Conservation (phyloP, 1,140 invertebrate species). For the Drosophila setifemur region DNA sequence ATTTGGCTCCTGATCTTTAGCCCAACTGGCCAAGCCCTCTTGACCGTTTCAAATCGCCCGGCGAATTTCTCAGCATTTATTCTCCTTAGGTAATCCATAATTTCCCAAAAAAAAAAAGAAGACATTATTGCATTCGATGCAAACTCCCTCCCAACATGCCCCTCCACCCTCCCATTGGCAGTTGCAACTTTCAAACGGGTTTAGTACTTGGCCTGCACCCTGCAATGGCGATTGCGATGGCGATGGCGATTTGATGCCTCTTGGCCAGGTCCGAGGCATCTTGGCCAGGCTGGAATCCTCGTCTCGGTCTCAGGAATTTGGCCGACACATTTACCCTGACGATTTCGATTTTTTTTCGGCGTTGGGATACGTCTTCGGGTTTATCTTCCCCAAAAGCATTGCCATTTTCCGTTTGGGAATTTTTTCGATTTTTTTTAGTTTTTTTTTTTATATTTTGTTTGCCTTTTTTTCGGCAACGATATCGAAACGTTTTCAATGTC, state of each 20-base stretch:
- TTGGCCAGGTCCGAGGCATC: conserved; percentile 36
- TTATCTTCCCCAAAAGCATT: conserved; percentile 35
- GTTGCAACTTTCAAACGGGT: conserved; percentile 78
- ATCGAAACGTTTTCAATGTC: conserved; percentile 62
- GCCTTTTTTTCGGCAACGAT: conserved; percentile 50
- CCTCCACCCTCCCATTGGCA: conserved; percentile 14
- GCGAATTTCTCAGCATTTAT: conserved; percentile 34
- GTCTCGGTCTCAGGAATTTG: conserved; percentile 55
- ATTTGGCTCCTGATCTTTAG: conserved; percentile 20
- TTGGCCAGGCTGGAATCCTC: conserved; percentile 38
- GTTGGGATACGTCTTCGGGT: not conserved
- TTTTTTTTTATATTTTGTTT: conserved; percentile 19
- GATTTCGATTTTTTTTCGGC: conserved; percentile 32
- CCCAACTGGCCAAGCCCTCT: not conserved
- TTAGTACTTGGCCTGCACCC: conserved; percentile 45
- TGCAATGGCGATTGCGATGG: conserved; percentile 7
- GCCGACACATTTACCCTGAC: conserved; percentile 49
- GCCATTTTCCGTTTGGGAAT: conserved; percentile 48
- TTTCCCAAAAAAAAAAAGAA: conserved; percentile 52
- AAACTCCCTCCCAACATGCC: not conserved
- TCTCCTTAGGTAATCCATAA: conserved; percentile 53
- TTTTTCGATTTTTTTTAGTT: conserved; percentile 13
- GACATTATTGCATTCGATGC: conserved; percentile 32
- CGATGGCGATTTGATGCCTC: not conserved
- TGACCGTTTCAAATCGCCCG: conserved; percentile 5